Percentiles rank a stretch among this genome's conserved stretches.
Evolutionary conservation across 2,113 vertebrate genomes (phyloP).

Genomic region (Emberiza fucata): DNA sequence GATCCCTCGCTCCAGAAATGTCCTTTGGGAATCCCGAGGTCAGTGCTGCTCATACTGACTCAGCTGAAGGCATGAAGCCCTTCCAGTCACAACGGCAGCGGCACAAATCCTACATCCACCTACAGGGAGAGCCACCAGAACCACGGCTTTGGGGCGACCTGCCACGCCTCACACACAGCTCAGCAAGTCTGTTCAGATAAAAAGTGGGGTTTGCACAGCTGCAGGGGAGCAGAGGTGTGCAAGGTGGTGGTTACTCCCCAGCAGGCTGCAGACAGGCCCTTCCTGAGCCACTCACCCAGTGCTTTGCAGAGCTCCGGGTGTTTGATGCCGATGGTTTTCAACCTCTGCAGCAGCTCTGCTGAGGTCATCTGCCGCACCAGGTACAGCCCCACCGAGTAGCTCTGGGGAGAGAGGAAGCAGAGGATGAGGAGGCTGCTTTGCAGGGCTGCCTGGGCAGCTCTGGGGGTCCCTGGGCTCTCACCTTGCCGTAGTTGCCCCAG

Average conservation of each 20-base stretch:
- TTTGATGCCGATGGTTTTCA: slow-evolving; percentile 92
- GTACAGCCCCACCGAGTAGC: slow-evolving; percentile 93
- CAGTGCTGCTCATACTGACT: background rate
- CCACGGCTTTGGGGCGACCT: background rate
- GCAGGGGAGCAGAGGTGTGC: background rate
- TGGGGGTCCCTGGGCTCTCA: background rate
- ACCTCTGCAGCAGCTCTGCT: slow-evolving; percentile 89
- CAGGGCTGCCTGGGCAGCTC: rapidly evolving
- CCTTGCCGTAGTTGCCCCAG: slow-evolving; percentile 99
- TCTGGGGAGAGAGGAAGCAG: slow-evolving; percentile 65
- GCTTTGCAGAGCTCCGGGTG: slow-evolving; percentile 94
- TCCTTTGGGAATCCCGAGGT: slow-evolving; percentile 3
- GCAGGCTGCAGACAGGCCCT: background rate
- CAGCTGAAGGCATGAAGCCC: slow-evolving; percentile 34
- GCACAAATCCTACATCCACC: slow-evolving; percentile 11
- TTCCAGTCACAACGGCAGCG: background rate
- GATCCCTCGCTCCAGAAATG: slow-evolving; percentile 23
- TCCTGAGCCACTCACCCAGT: slow-evolving; percentile 79
- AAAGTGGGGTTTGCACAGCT: background rate
- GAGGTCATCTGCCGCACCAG: slow-evolving; percentile 92
- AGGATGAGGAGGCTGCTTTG: background rate
- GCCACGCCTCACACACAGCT: background rate
- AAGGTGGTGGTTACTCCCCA: background rate
- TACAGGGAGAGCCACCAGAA: background rate
- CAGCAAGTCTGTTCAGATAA: background rate